These are phyloP conservation scores for Apoda limacodes DNA, from an alignment of 2,888 invertebrate species.

Conservation along the genomic window DNA sequence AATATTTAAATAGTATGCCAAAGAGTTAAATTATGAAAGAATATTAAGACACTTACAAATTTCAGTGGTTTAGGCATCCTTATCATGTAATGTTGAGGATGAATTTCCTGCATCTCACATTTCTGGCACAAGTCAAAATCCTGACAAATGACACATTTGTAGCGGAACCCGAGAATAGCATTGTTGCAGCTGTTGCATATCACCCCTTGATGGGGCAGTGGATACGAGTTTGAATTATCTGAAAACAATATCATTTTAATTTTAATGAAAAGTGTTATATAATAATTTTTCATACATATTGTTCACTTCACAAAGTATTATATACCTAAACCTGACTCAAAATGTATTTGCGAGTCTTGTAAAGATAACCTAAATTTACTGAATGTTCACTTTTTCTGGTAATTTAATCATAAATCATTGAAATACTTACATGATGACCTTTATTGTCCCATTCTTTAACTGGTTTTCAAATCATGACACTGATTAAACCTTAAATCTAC, in stretches of 20 bases:
- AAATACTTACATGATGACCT: too few relatives aligned
- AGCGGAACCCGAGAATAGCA: slow-evolving; percentile 78
- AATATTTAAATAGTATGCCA: not conserved
- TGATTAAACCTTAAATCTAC: too few relatives aligned
- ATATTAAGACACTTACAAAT: slow-evolving; percentile 40
- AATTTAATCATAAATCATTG: too few relatives aligned
- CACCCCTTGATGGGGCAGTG: slow-evolving; percentile 64
- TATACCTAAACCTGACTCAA: too few relatives aligned
- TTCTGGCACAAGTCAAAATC: slow-evolving; percentile 84
- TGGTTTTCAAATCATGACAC: too few relatives aligned
- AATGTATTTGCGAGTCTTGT: not conserved
- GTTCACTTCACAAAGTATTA: not conserved
- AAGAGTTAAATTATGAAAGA: not conserved
- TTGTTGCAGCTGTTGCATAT: slow-evolving; percentile 80
- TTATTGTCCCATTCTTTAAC: too few relatives aligned
- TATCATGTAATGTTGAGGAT: slow-evolving; percentile 81
- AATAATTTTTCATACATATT: slow-evolving; percentile 3
- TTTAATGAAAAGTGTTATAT: slow-evolving; percentile 6
- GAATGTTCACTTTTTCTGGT: too few relatives aligned
- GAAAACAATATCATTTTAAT: too few relatives aligned
- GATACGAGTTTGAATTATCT: slow-evolving; percentile 22
- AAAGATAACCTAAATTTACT: too few relatives aligned
- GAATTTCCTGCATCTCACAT: slow-evolving; percentile 78
- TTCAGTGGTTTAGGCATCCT: slow-evolving; percentile 69
- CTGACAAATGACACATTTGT: slow-evolving; percentile 84